A percentile compares a stretch with the other conserved stretches of the same genome.
These are phyloP conservation scores for Neofelis nebulosa DNA, from an alignment of 2,113 vertebrate species.

Conservation along the genomic window DNA sequence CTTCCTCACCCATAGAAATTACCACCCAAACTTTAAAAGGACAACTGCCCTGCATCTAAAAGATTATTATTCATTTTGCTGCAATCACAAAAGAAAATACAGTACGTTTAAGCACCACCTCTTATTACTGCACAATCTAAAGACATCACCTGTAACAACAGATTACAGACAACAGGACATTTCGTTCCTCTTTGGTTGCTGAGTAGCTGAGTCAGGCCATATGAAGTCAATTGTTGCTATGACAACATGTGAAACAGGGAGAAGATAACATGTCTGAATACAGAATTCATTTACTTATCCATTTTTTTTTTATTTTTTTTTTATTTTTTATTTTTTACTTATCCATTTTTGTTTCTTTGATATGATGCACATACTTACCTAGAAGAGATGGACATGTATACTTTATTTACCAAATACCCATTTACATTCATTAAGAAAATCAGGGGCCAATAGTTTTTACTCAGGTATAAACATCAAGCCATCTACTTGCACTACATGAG, in stretches of 20 bases:
- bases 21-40: background rate
- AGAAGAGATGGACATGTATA: background rate
- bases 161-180: constrained; percentile 66
- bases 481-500: background rate
- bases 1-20: background rate
- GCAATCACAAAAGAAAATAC: constrained; percentile 45
- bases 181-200: constrained; percentile 71
- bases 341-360: constrained; percentile 65
- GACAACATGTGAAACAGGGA: constrained; percentile 72
- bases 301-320: too few species aligned
- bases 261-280: constrained; percentile 75
- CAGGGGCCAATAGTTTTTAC: background rate
- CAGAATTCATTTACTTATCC: constrained; percentile 75
- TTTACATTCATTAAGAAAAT: constrained; percentile 51
- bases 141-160: constrained; percentile 45
- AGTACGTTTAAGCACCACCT: constrained; percentile 26
- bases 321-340: too few species aligned
- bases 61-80: constrained; percentile 10
- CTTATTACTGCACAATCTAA: background rate
- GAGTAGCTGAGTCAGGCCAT: constrained; percentile 78
- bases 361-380: constrained; percentile 40
- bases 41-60: background rate
- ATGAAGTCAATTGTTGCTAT: constrained; percentile 81
- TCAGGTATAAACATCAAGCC: constrained; percentile 32
- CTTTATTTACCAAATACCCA: constrained; percentile 70